Evolutionary conservation across 2,113 vertebrate genomes (phyloP).

Genomic region (Nanger granti): DNA sequence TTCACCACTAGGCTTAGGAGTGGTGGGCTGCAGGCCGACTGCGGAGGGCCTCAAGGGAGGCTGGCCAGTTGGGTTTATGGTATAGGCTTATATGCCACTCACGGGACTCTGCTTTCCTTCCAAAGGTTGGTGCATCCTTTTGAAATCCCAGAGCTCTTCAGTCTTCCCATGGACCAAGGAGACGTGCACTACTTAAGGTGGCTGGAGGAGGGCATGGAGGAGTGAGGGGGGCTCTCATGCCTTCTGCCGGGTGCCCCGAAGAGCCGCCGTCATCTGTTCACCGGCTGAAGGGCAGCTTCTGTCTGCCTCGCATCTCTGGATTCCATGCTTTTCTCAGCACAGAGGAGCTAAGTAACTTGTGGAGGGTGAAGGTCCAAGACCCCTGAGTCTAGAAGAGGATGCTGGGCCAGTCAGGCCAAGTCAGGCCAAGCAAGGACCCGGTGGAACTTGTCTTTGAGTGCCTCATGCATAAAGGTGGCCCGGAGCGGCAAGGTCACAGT

Average conservation of each 20-base stretch:
- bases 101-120: conserved; percentile 43
- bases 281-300: neutral
- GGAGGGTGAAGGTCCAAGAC: neutral
- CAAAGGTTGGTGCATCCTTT: conserved; percentile 88
- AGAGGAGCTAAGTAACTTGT: neutral
- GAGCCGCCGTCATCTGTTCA: neutral
- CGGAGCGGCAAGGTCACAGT: neutral
- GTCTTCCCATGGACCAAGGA: conserved; percentile 84
- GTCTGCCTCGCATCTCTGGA: neutral
- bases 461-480: neutral
- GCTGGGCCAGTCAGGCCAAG: neutral
- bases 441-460: neutral
- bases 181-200: conserved; percentile 82
- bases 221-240: conserved; percentile 30
- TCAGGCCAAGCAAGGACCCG: neutral
- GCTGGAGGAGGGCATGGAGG: conserved; percentile 83
- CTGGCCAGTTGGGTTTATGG: neutral
- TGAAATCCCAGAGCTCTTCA: conserved; percentile 87
- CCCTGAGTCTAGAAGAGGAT: neutral
- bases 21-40: neutral
- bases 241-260: neutral
- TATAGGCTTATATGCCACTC: neutral
- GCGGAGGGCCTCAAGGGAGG: neutral
- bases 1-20: neutral
- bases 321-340: neutral